These are phyloP conservation scores for Drosophila pseudotakahashii DNA, from an alignment of 2,888 invertebrate species.

Conservation along the genomic window DNA sequence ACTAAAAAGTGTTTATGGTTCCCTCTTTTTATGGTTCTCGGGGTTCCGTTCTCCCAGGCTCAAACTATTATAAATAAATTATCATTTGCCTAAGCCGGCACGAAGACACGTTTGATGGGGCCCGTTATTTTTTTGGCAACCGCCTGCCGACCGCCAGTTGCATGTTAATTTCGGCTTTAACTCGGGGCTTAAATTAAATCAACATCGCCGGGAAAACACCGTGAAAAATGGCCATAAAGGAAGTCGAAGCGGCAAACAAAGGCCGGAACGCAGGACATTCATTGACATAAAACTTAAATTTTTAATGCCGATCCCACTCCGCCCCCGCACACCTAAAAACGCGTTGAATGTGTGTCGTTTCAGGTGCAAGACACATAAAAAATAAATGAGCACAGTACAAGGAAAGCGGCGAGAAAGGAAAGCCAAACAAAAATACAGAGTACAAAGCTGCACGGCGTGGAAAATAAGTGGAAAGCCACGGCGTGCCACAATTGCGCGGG, in stretches of 20 bases:
- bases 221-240: conserved; percentile 39
- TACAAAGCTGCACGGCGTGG: conserved; percentile 36
- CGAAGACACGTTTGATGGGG: conserved; percentile 36
- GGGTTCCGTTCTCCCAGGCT: conserved; percentile 4
- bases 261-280: conserved; percentile 51
- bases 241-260: conserved; percentile 33
- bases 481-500: conserved; percentile 43
- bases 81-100: conserved; percentile 48
- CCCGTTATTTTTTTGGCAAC: conserved; percentile 21
- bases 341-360: conserved; percentile 41
- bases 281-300: conserved; percentile 70
- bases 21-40: conserved; percentile 43
- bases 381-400: conserved; percentile 61
- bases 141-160: conserved; percentile 24
- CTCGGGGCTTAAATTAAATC: conserved; percentile 51
- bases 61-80: conserved; percentile 63
- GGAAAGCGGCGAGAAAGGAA: conserved; percentile 17
- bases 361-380: conserved; percentile 71
- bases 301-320: conserved; percentile 55
- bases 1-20: conserved; percentile 60
- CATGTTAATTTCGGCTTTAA: conserved; percentile 31
- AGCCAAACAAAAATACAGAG: conserved; percentile 35
- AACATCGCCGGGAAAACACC: conserved; percentile 44
- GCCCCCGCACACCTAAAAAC: conserved; percentile 5
- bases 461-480: conserved; percentile 49